These are phyloP conservation scores for Falco punctatus DNA, from an alignment of 2,113 vertebrate species.

Conservation along the genomic window DNA sequence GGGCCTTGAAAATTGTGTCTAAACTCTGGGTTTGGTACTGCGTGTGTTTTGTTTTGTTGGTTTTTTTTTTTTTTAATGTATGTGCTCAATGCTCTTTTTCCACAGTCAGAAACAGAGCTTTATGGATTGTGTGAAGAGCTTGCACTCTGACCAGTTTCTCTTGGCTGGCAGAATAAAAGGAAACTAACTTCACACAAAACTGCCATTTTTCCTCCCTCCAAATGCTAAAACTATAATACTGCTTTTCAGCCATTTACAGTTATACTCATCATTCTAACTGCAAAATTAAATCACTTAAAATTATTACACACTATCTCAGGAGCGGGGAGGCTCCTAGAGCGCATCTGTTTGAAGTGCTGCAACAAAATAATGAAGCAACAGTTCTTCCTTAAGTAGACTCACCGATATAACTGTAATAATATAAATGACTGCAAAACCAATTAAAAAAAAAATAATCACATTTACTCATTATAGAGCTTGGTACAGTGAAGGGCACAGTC, in stretches of 20 bases:
- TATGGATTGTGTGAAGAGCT: not conserved
- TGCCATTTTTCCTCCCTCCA: not conserved
- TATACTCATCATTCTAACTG: not conserved
- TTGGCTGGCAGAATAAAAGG: not conserved
- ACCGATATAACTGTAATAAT: not conserved
- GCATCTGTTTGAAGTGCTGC: not conserved
- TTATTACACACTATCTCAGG: not conserved
- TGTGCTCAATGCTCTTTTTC: not conserved
- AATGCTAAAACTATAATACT: not conserved
- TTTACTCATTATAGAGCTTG: not conserved
- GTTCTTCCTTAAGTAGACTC: not conserved
- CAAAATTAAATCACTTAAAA: not conserved
- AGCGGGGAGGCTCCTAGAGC: not conserved
- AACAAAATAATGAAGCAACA: not conserved
- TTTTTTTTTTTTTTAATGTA: fast-evolving
- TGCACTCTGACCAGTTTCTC: not conserved
- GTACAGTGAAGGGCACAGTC: not conserved
- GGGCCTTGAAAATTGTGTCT: not conserved
- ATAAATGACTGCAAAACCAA: not conserved
- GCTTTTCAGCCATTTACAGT: not conserved
- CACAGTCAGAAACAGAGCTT: not conserved
- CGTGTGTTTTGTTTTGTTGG: no score
- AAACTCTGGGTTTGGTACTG: not conserved
- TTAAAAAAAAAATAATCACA: not conserved
- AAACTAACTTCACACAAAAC: not conserved